phyloP scores from a whole-genome alignment of 2,113 vertebrate genomes.

The Oncorhynchus clarkii region DNA sequence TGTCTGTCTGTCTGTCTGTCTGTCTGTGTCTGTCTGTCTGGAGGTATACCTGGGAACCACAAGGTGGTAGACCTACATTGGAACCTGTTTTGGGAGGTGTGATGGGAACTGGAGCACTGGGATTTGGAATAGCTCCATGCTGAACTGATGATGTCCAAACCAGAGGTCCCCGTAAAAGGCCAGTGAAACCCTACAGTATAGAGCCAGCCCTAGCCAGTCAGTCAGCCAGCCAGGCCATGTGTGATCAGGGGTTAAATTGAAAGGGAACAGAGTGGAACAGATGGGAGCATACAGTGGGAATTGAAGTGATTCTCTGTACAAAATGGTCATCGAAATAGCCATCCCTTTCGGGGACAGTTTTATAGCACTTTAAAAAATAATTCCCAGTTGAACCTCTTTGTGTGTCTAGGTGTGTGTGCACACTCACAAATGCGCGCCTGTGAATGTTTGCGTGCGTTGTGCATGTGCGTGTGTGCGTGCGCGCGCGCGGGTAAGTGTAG shows the following conservation, averaged over 20 bases:
- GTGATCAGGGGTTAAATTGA: not conserved
- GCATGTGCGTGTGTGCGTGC: not conserved
- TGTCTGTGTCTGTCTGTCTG: too few species aligned
- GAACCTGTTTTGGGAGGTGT: not conserved
- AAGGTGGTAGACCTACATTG: too few species aligned
- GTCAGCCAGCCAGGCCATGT: not conserved
- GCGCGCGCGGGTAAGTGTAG: not conserved
- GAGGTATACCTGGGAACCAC: too few species aligned
- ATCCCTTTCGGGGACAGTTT: not conserved
- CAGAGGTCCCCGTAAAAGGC: not conserved
- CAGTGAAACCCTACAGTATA: too few species aligned
- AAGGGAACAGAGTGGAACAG: not conserved
- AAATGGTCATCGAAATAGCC: not conserved
- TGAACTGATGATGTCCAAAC: not conserved
- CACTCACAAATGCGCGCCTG: not conserved
- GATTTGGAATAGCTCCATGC: not conserved
- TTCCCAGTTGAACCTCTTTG: not conserved
- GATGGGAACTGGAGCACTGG: not conserved
- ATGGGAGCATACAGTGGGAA: not conserved
- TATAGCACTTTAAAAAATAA: not conserved
- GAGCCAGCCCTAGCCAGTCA: too few species aligned
- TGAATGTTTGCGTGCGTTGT: not conserved
- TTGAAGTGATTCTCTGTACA: not conserved
- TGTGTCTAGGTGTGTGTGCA: not conserved
- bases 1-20: too few species aligned